Base-by-base conservation (phyloP, 2,797 vertebrate genomes). In the Hylomyscus alleni region DNA sequence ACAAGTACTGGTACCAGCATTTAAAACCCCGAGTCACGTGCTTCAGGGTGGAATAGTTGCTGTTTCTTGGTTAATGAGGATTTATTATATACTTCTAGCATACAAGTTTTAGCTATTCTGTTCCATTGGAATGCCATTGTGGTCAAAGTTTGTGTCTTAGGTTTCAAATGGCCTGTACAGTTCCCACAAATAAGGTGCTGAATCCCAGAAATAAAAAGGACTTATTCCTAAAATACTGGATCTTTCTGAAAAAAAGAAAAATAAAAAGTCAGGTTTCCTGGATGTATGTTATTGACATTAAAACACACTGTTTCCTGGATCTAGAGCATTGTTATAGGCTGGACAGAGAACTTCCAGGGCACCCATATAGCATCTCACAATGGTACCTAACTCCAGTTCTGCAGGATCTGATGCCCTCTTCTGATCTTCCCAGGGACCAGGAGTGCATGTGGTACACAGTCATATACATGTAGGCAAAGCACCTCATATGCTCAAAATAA, bases 261-360 rank as follows among this genome's bases (percentile, higher is more conserved):
- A 7, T 14, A 85, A 65, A 26, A 89, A 29, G 11, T 54, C 77
- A 92, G 54, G 58, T 80, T 82, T 84, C 76, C n/a, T 54, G 31
- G 47, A 67, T 56, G 60, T 86, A 54, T 75, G 50, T 62, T 78
- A 93, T 88, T 94, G 88, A 78, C 37, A 76, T 26, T 93, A 47
- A 58, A 60, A 77, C 77, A 77, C 19, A 26, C 29, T 34, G 75
- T 50, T 8, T 96, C 75, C 80, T 83, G 5, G 24, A 81, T 93
- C 31, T 34, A 84, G 81, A 72, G 26, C 73, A 95, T 83, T 62
- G 4, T 92, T 76, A 50, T 11, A 12, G 62, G 40, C 11, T 65
- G 29, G 60, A 67, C 31, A 60, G 56, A 85, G 62, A 67, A 85
- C 17, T 34, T 85, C 60, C 62, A 85, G 29, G n/a, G 20, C 29